phyloP scores from a whole-genome alignment of 2,113 vertebrate genomes.

The Prinia subflava region DNA sequence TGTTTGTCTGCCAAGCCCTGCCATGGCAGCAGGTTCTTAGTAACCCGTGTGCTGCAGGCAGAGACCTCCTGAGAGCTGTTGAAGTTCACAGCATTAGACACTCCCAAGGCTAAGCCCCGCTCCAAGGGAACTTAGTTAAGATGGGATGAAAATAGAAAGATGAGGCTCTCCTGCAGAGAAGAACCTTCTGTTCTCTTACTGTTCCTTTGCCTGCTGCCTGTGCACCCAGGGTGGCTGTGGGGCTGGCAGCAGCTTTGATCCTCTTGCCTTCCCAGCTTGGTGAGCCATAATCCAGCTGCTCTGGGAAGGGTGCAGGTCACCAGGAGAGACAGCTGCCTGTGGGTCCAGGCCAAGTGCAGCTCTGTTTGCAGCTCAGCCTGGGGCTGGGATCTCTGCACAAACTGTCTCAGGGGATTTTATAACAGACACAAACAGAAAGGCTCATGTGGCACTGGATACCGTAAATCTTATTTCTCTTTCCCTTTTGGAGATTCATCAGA shows the following conservation, averaged over 20 bases:
- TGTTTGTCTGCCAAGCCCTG: background rate
- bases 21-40: background rate
- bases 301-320: background rate
- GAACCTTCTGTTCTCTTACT: background rate
- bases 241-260: background rate
- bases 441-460: background rate
- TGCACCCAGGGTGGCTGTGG: fast-evolving
- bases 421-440: background rate
- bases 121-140: background rate
- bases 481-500: background rate
- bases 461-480: background rate
- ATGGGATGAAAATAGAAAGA: background rate
- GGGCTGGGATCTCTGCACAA: background rate
- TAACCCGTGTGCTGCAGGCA: background rate
- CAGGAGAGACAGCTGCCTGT: background rate
- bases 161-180: background rate
- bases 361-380: background rate
- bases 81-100: background rate
- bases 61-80: background rate
- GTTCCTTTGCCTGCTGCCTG: background rate
- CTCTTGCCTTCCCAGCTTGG: background rate
- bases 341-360: fast-evolving
- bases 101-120: background rate
- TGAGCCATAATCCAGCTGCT: background rate
- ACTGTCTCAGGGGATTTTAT: background rate